Conservation (phyloP, 2,113 vertebrate species). For the Sapayoa aenigma region DNA sequence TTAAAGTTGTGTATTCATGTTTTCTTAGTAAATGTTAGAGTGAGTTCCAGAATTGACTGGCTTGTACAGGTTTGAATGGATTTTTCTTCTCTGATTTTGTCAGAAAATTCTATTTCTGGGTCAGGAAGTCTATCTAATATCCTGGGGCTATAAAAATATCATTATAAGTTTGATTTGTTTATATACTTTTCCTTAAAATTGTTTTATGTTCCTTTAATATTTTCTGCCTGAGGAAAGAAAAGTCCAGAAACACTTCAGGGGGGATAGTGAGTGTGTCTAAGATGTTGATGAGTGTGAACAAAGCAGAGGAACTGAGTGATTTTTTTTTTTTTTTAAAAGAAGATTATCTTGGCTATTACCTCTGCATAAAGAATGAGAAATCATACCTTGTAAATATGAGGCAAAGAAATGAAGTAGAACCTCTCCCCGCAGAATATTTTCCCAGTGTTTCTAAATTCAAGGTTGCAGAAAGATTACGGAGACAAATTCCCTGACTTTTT, state of each 20-base stretch:
- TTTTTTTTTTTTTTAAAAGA: background rate
- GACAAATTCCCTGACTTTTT: background rate
- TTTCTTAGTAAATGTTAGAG: background rate
- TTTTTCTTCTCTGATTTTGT: background rate
- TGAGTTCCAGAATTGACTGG: background rate
- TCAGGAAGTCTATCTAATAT: background rate
- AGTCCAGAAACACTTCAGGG: background rate
- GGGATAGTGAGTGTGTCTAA: background rate
- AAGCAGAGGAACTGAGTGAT: background rate
- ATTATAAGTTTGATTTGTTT: background rate
- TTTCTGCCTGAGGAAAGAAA: background rate
- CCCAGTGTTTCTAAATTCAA: background rate
- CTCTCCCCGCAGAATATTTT: background rate
- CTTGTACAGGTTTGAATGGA: background rate
- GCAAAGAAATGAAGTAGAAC: background rate
- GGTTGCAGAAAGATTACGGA: background rate
- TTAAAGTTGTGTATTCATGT: background rate
- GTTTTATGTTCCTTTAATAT: background rate
- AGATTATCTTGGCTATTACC: background rate
- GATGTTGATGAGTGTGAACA: background rate
- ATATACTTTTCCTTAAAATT: no score
- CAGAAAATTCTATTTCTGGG: background rate
- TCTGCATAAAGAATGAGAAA: background rate
- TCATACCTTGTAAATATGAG: background rate
- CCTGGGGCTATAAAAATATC: background rate